Percentiles rank a stretch among this genome's conserved stretches.
These are phyloP conservation scores for Entosphenus tridentatus DNA, from an alignment of 2,113 vertebrate species.

Conservation along the genomic window DNA sequence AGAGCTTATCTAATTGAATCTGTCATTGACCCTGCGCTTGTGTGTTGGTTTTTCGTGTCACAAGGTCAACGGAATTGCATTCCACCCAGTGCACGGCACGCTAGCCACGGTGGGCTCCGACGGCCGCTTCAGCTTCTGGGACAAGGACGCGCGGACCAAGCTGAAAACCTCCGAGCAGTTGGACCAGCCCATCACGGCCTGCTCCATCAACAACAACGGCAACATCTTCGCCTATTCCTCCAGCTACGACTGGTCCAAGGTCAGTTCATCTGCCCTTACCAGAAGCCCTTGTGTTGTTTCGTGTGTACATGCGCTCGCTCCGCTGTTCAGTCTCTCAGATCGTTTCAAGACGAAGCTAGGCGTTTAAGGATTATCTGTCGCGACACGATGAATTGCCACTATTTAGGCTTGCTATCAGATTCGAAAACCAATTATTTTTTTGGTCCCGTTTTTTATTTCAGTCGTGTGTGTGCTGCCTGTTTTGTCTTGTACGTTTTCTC, in stretches of 20 bases:
- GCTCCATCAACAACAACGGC: conserved; percentile 83
- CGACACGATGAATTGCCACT: background rate
- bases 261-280: conserved; percentile 15
- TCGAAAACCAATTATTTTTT: background rate
- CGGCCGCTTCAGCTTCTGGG: conserved; percentile 96
- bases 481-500: too few species aligned
- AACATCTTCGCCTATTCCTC: conserved; percentile 95
- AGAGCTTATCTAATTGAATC: too few species aligned
- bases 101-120: conserved; percentile 87
- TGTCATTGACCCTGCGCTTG: too few species aligned
- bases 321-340: background rate
- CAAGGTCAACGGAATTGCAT: conserved; percentile 87
- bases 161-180: conserved; percentile 91
- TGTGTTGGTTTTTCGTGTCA: background rate
- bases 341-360: background rate
- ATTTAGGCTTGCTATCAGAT: background rate
- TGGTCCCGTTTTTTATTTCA: too few species aligned
- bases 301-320: background rate
- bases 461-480: too few species aligned
- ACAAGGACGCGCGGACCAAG: conserved; percentile 94
- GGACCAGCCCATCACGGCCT: conserved; percentile 82
- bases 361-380: background rate
- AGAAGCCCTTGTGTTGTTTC: background rate
- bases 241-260: conserved; percentile 98
- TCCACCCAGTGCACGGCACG: conserved; percentile 86